Conservation (phyloP, 2,797 vertebrate genomes). For the Vipera latastei region DNA sequence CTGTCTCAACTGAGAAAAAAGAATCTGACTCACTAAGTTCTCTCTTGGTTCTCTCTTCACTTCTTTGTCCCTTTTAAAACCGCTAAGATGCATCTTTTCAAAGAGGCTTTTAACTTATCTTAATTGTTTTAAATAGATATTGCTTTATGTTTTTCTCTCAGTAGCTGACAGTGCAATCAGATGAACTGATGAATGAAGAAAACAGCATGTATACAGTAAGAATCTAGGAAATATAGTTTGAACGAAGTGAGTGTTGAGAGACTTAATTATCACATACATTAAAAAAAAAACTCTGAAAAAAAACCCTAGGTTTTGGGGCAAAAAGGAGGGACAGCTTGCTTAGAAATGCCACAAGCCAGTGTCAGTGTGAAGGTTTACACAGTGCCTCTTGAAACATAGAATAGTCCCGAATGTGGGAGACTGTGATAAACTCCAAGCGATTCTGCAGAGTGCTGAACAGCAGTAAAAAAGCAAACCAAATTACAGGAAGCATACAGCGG, state of each 20-base stretch:
- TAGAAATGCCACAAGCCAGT: neutral
- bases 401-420: constrained; percentile 19
- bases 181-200: neutral
- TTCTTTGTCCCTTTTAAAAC: neutral
- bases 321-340: neutral
- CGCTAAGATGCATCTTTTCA: neutral
- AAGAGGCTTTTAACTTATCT: neutral
- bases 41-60: neutral
- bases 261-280: neutral
- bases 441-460: constrained; percentile 33
- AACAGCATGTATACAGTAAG: neutral
- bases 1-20: neutral
- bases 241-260: neutral
- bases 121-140: neutral
- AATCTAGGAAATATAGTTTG: neutral
- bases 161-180: neutral
- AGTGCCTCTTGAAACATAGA: constrained; percentile 10
- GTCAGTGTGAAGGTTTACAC: constrained; percentile 9
- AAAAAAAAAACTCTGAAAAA: neutral
- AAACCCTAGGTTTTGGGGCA: neutral
- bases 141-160: neutral
- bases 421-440: constrained; percentile 36
- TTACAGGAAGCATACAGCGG: constrained; percentile 24
- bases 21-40: neutral
- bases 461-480: constrained; percentile 35